phyloP scores from a whole-genome alignment of 2,888 invertebrate species.

The Drosophila tripunctata region DNA sequence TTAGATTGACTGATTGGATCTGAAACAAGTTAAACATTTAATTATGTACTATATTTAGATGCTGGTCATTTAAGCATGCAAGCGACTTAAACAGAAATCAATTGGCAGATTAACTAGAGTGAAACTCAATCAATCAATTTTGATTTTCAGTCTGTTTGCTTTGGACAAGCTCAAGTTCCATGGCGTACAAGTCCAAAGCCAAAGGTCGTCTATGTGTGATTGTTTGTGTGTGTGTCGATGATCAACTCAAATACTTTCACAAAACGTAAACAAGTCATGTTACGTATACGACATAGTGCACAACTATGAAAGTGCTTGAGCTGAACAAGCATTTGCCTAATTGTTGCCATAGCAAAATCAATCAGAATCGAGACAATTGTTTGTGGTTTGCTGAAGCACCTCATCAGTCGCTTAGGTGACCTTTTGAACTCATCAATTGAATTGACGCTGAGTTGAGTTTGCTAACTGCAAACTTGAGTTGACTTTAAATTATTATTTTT shows the following conservation, averaged over 20 bases:
- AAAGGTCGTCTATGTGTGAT: too few relatives aligned
- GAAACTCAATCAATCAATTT: slow-evolving; percentile 58
- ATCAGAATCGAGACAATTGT: slow-evolving; percentile 22
- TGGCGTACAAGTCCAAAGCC: not conserved
- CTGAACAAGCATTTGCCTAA: slow-evolving; percentile 13
- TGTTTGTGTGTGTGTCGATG: too few relatives aligned
- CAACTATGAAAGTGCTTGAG: not conserved
- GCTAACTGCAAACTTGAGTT: not conserved
- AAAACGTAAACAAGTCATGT: slow-evolving; percentile 31
- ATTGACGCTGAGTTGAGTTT: not conserved
- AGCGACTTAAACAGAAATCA: slow-evolving; percentile 8
- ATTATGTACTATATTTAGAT: slow-evolving; percentile 1
- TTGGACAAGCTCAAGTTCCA: slow-evolving; percentile 4
- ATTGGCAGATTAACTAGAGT: slow-evolving; percentile 38
- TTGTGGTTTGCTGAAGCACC: not conserved
- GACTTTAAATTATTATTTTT: not conserved
- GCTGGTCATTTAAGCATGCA: not conserved
- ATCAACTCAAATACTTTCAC: slow-evolving; percentile 13
- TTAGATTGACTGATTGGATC: not conserved
- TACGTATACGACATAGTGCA: slow-evolving; percentile 21
- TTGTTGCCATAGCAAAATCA: slow-evolving; percentile 12
- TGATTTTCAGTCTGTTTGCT: slow-evolving; percentile 14
- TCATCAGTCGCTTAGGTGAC: slow-evolving; percentile 2
- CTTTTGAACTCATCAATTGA: not conserved
- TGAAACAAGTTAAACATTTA: not conserved